phyloP scores from a whole-genome alignment of 2,797 vertebrate species.

The Furcifer pardalis region DNA sequence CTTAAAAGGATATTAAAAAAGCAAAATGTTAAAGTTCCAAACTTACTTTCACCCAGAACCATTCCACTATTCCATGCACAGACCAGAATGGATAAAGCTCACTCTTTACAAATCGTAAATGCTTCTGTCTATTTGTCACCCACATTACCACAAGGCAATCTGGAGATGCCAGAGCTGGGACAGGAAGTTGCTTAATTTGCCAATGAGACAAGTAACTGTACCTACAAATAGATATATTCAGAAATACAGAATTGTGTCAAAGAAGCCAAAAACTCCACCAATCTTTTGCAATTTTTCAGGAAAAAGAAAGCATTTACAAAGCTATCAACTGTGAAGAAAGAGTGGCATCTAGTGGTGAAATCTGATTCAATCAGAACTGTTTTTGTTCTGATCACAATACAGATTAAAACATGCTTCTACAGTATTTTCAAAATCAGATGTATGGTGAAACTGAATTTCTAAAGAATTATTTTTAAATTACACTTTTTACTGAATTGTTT shows the following conservation, averaged over 20 bases:
- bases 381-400: not conserved
- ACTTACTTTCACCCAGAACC: constrained; percentile 96
- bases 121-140: constrained; percentile 94
- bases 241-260: constrained; percentile 32
- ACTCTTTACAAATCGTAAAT: constrained; percentile 86
- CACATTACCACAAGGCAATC: constrained; percentile 89
- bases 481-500: not conserved
- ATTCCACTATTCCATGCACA: constrained; percentile 84
- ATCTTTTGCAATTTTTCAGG: not conserved
- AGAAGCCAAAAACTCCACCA: constrained; percentile 18
- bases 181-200: constrained; percentile 88
- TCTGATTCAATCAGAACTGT: not conserved
- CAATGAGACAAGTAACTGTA: constrained; percentile 85
- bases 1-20: not conserved
- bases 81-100: constrained; percentile 94
- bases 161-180: constrained; percentile 81
- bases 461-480: constrained; percentile 19
- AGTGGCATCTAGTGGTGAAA: constrained; percentile 76
- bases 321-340: constrained; percentile 49
- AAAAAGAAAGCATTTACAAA: not conserved
- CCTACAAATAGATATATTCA: constrained; percentile 69
- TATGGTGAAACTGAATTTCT: not conserved
- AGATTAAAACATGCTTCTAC: accelerated
- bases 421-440: not conserved
- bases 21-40: constrained; percentile 18